Percentiles rank a stretch among this genome's conserved stretches.
These are phyloP conservation scores for Philaethria dido DNA, from an alignment of 2,888 invertebrate genomes.

Conservation along the genomic window DNA sequence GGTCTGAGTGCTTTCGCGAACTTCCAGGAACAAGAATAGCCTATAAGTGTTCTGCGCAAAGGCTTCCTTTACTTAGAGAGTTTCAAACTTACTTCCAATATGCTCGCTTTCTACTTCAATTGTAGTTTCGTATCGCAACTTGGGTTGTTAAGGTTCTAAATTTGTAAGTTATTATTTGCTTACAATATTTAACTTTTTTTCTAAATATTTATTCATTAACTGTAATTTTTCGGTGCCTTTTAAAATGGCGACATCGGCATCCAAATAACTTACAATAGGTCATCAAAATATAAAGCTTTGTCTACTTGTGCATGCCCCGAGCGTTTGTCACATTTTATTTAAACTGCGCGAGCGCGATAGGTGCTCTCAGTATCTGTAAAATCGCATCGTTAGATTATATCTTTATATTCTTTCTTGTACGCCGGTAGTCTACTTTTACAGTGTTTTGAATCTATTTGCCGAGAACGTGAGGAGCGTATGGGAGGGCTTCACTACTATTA, in stretches of 20 bases:
- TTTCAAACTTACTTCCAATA: conserved; percentile 12
- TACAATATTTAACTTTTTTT: neutral
- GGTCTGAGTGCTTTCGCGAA: conserved; percentile 29
- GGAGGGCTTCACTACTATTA: neutral
- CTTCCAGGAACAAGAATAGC: conserved; percentile 26
- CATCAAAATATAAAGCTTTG: conserved; percentile 10
- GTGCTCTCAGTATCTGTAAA: conserved; percentile 25
- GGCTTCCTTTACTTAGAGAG: conserved; percentile 19
- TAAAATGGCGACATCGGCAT: conserved; percentile 10
- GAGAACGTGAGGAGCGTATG: conserved; percentile 5
- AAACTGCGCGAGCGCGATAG: conserved; percentile 28
- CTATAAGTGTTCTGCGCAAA: conserved; percentile 26
- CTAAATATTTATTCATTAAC: neutral
- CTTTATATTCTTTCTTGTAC: conserved; percentile 28
- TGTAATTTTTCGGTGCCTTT: neutral
- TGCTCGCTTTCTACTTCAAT: conserved; percentile 10
- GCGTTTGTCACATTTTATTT: conserved; percentile 35
- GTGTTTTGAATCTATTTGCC: conserved; percentile 27
- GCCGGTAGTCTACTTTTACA: conserved; percentile 29
- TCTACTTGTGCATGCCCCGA: conserved; percentile 29
- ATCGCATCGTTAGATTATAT: conserved; percentile 27
- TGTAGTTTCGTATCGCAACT: conserved; percentile 16
- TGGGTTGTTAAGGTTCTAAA: neutral
- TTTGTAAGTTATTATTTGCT: neutral
- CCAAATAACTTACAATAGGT: conserved; percentile 13